phyloP scores from a whole-genome alignment of 2,113 vertebrate genomes.

The Gymnogyps californianus region DNA sequence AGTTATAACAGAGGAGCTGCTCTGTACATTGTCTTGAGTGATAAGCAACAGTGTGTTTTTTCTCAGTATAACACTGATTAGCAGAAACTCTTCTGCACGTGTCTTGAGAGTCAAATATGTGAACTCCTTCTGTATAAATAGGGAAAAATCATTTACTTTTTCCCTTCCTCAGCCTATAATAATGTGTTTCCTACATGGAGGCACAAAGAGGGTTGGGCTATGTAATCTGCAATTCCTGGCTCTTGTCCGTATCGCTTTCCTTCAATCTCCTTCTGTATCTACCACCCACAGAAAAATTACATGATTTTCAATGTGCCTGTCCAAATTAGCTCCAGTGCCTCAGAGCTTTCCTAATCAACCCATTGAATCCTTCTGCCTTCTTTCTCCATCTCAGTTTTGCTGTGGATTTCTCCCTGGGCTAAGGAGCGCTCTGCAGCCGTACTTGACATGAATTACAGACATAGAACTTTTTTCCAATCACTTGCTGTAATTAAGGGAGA shows the following conservation, averaged over 20 bases:
- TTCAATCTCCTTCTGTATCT: neutral
- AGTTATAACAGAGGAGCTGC: neutral
- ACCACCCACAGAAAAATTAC: neutral
- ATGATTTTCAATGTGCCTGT: neutral
- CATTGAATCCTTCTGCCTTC: neutral
- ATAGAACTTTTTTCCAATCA: neutral
- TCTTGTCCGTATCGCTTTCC: neutral
- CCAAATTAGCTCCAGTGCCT: neutral
- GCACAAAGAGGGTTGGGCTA: neutral
- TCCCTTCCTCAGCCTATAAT: neutral
- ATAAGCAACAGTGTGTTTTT: neutral
- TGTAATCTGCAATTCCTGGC: neutral
- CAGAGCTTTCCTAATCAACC: neutral
- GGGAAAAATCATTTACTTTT: neutral
- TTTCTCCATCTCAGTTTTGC: neutral
- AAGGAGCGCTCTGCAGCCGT: fast-evolving
- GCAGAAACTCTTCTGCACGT: neutral
- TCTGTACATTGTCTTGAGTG: neutral
- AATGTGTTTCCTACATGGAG: neutral
- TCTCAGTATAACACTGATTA: neutral
- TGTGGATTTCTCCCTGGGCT: neutral
- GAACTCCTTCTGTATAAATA: neutral
- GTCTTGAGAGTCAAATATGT: neutral
- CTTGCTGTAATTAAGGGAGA: neutral
- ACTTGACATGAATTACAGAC: neutral